Percentiles rank a stretch among this genome's conserved stretches.
These are phyloP conservation scores for Drosophila lacertosa DNA, from an alignment of 1,140 invertebrate species.

Conservation along the genomic window DNA sequence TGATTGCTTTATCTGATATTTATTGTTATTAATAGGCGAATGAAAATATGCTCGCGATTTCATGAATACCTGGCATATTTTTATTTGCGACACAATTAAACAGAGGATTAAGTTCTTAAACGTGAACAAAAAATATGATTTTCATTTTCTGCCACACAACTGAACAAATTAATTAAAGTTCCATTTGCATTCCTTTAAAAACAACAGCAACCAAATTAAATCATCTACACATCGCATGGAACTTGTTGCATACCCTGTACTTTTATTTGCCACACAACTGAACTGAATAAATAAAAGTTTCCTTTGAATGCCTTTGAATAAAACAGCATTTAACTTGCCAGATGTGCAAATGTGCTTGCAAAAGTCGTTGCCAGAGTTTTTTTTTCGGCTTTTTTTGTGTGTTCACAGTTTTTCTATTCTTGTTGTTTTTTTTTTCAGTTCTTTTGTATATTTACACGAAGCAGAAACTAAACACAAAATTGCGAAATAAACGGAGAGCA, in stretches of 20 bases:
- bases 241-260: not conserved
- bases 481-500: constrained; percentile 29
- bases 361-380: constrained; percentile 22
- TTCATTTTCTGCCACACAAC: too few species aligned
- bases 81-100: too few species aligned
- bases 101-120: too few species aligned
- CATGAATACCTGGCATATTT: too few species aligned
- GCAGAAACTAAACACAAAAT: constrained; percentile 62
- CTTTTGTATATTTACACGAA: constrained; percentile 72
- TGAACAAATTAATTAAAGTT: too few species aligned
- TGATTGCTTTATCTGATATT: too few species aligned
- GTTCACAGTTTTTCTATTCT: constrained; percentile 1
- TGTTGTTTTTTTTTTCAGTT: constrained; percentile 2
- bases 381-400: constrained; percentile 25
- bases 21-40: too few species aligned
- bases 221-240: too few species aligned
- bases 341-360: constrained; percentile 23
- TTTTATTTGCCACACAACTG: not conserved
- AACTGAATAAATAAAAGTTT: constrained; percentile 4
- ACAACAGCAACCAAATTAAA: too few species aligned
- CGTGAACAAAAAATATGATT: too few species aligned
- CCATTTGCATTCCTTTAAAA: too few species aligned
- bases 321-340: constrained; percentile 24
- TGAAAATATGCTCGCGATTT: too few species aligned
- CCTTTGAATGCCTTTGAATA: not conserved